Evolutionary conservation across 2,888 invertebrate species (phyloP).

Genomic region (Aphidoletes aphidimyza): DNA sequence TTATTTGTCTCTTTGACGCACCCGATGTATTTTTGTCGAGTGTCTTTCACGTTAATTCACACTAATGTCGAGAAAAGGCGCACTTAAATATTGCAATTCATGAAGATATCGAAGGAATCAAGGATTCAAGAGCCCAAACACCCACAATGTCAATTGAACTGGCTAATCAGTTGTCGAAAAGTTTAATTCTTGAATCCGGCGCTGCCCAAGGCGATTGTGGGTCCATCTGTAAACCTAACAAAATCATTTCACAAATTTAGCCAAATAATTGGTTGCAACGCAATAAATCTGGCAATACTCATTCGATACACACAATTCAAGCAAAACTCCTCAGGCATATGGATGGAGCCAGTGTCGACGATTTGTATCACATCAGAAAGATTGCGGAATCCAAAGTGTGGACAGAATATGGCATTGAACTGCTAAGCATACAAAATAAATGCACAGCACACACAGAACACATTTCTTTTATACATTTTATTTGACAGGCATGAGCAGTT

Average conservation of each 20-base stretch:
- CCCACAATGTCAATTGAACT: slow-evolving; percentile 1
- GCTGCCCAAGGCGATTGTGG: too few species aligned
- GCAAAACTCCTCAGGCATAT: too few species aligned
- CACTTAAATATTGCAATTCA: background rate
- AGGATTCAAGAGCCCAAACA: background rate
- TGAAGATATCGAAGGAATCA: background rate
- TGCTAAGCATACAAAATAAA: background rate
- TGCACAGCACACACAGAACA: background rate
- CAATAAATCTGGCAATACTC: too few species aligned
- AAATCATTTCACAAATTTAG: too few species aligned
- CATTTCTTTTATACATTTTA: slow-evolving; percentile 35
- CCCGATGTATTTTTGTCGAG: slow-evolving; percentile 23
- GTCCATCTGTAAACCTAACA: too few species aligned
- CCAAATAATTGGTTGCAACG: too few species aligned
- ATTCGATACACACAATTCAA: too few species aligned
- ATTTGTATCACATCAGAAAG: too few species aligned
- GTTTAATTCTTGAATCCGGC: too few species aligned
- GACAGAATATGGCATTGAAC: background rate
- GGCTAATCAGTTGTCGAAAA: background rate
- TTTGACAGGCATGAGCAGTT: background rate
- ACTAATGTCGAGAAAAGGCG: background rate
- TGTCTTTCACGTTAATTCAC: slow-evolving; percentile 28
- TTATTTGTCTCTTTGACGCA: background rate
- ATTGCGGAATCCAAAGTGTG: too few species aligned
- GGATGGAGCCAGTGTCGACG: too few species aligned